Conservation (phyloP, 2,113 vertebrate genomes). For the Ophiodon elongatus region DNA sequence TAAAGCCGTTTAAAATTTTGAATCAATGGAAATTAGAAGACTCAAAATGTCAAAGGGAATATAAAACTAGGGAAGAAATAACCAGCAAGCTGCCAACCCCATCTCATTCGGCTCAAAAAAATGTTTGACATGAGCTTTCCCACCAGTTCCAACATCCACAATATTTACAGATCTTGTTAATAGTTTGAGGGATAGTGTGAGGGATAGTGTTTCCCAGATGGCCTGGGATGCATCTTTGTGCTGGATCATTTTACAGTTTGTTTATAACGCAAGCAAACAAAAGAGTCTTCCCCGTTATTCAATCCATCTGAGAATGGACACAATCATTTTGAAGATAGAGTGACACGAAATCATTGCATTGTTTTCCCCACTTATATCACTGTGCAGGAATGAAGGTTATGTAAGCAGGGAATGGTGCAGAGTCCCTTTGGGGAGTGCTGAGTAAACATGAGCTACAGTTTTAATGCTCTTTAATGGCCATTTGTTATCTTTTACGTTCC, state of each 20-base stretch:
- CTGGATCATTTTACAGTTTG: conserved; percentile 48
- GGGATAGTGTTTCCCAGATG: conserved; percentile 39
- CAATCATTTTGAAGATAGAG: conserved; percentile 20
- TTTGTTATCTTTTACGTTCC: conserved; percentile 48
- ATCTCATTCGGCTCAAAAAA: background rate
- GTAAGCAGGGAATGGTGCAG: conserved; percentile 18
- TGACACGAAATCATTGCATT: conserved; percentile 33
- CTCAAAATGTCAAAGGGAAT: background rate
- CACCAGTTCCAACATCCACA: conserved; percentile 38
- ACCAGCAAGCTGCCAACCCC: conserved; percentile 3
- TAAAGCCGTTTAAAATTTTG: conserved; percentile 9
- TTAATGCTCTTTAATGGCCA: conserved; percentile 25
- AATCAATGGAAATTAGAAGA: conserved; percentile 11
- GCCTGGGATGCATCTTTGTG: conserved; percentile 31
- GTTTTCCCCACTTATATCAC: conserved; percentile 45
- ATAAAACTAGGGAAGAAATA: background rate
- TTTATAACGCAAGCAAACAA: conserved; percentile 58
- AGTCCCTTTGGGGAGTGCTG: conserved; percentile 3
- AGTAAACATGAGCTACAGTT: conserved; percentile 31
- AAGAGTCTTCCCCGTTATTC: conserved; percentile 28
- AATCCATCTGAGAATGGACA: conserved; percentile 28
- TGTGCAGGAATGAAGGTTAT: conserved; percentile 19
- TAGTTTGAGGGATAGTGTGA: conserved; percentile 18
- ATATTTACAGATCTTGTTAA: conserved; percentile 62
- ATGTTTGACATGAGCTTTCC: conserved; percentile 42